Evolutionary conservation across 2,888 invertebrate species (phyloP), one percentile per base, ranked within the genome.

Genomic region (Arctia plantaginis): DNA sequence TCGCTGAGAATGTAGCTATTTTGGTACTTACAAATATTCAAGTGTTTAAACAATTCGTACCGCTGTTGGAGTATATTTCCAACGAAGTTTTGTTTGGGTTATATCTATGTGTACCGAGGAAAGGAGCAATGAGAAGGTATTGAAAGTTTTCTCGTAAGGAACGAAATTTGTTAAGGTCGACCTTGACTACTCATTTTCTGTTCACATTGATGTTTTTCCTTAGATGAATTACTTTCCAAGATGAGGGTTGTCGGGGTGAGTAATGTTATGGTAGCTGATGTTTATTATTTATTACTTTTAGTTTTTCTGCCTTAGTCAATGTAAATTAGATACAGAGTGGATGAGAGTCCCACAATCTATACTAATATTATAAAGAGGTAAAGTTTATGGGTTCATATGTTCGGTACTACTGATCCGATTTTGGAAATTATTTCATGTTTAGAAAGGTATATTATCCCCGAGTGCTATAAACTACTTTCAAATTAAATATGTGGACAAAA

Each of bases 181-280:
- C 81, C 82, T 86, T 86, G 83, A 55, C 72, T 77, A 73, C 80
- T 81, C 81, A 86, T 85, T 83, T 80, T 82, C 76, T 74, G 76
- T 81, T 75, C 82, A 75, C 80, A 81, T 78, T 76, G 78, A 79
- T 82, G 79, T 83, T 80, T 84, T 80, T 71, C 77, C 73, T 79
- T 77, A 84, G 84, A 85, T 85, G 80, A 78, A 85, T 85, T 85
- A 80, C 83, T 84, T 80, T 80, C 55, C 55, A 70, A 82, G 73
- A 79, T 79, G 72, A 67, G 76, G 76, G 82, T 83, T 80, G 79
- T 77, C 81, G 72, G 76, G 72, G 66, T 76, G 73, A 70, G 55
- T 66, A 66, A 74, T 71, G 73, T 55, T 68, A 47, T 20, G 33
- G 23, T 23, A 68, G 51, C 47, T 35, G 12, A 47, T 4, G 18